phyloP scores from a whole-genome alignment of 1,140 invertebrate genomes.

The Melanaphis sacchari region DNA sequence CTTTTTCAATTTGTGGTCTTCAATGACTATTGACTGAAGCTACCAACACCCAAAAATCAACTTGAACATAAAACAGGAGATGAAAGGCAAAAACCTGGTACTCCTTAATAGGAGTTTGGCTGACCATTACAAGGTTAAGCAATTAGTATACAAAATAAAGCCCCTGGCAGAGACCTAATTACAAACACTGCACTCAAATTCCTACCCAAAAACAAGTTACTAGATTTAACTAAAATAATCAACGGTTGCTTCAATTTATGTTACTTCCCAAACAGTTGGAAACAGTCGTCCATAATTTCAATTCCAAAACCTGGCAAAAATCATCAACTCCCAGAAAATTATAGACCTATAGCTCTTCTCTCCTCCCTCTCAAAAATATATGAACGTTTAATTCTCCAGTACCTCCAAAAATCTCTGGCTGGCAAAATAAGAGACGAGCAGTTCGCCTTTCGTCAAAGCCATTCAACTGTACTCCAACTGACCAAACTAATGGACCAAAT shows the following conservation, averaged over 20 bases:
- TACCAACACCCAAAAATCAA: no score
- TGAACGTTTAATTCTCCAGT: background rate
- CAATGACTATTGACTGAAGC: no score
- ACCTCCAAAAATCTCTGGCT: background rate
- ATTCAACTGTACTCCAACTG: background rate
- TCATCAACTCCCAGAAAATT: background rate
- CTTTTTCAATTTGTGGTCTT: no score
- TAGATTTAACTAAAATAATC: background rate
- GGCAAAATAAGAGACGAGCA: background rate
- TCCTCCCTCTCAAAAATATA: background rate
- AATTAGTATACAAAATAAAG: no score
- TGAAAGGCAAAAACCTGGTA: no score
- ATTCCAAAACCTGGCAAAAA: constrained; percentile 10
- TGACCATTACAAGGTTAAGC: no score
- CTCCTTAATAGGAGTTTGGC: no score
- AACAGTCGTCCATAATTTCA: background rate
- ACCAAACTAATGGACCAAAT: background rate
- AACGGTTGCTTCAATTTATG: background rate
- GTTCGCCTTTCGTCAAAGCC: background rate
- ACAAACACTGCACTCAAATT: background rate
- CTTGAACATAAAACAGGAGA: no score
- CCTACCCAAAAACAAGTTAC: background rate
- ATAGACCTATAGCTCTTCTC: background rate
- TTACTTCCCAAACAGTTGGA: background rate
- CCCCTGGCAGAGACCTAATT: background rate